phyloP scores from a whole-genome alignment of 2,888 invertebrate genomes.

The Steromphala cineraria region DNA sequence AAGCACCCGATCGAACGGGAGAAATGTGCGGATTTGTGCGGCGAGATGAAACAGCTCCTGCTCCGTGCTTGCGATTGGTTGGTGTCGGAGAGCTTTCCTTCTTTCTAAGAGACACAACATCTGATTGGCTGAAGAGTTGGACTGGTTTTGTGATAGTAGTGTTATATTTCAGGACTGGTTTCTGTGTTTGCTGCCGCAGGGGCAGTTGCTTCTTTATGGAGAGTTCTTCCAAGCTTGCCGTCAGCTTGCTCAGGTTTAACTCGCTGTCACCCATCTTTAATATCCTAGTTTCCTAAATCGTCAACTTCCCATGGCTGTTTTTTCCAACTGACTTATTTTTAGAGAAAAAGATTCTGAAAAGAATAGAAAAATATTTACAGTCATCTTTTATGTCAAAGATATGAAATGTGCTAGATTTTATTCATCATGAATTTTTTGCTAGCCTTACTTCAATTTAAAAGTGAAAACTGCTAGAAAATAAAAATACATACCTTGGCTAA shows the following conservation, averaged over 20 bases:
- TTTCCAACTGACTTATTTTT: not conserved
- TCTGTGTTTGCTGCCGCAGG: slow-evolving; percentile 59
- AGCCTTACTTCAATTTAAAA: no score
- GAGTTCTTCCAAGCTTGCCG: slow-evolving; percentile 58
- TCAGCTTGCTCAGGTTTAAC: slow-evolving; percentile 44
- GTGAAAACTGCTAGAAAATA: no score
- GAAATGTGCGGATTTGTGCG: not conserved
- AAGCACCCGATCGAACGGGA: not conserved
- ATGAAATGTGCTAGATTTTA: no score
- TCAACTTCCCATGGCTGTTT: not conserved
- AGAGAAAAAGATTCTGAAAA: not conserved
- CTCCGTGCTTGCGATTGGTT: not conserved
- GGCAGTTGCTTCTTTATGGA: slow-evolving; percentile 67
- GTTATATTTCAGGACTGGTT: slow-evolving; percentile 65
- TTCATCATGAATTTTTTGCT: no score
- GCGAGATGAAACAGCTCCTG: not conserved
- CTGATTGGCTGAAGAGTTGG: slow-evolving; percentile 54
- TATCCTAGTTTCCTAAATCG: not conserved
- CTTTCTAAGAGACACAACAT: slow-evolving; percentile 32
- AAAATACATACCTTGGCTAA: no score
- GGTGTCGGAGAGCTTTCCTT: not conserved
- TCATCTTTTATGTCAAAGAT: no score
- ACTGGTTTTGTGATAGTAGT: slow-evolving; percentile 55
- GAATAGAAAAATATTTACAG: not conserved
- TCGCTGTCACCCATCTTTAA: slow-evolving; percentile 16